phyloP scores from a whole-genome alignment of 2,797 vertebrate genomes.

The Nyctalus aviator region DNA sequence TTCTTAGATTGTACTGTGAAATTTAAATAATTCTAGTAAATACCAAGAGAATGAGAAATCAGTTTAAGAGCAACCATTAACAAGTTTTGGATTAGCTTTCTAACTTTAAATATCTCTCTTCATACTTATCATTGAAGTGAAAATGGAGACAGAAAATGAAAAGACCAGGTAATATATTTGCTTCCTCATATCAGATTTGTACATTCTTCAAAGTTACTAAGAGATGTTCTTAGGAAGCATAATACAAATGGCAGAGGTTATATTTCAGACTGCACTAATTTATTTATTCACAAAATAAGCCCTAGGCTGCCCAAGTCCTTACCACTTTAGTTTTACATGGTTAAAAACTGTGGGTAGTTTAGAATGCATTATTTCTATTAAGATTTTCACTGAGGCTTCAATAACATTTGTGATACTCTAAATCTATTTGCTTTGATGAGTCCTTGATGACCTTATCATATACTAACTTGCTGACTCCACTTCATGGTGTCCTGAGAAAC shows the following conservation, averaged over 20 bases:
- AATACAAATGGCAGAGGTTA: constrained; percentile 28
- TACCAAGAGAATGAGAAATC: constrained; percentile 55
- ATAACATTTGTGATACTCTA: background rate
- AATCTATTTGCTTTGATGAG: background rate
- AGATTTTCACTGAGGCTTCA: background rate
- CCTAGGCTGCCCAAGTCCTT: background rate
- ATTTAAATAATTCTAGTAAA: constrained; percentile 70
- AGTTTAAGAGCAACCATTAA: constrained; percentile 65
- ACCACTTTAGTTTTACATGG: background rate
- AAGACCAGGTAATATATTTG: constrained; percentile 30
- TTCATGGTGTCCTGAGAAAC: background rate
- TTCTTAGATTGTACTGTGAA: constrained; percentile 45
- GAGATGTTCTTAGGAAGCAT: background rate
- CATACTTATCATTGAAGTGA: constrained; percentile 21
- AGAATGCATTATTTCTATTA: background rate
- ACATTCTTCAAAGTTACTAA: background rate
- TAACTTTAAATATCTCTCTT: constrained; percentile 55
- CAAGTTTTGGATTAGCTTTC: constrained; percentile 53
- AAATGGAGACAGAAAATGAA: constrained; percentile 41
- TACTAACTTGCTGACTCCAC: background rate
- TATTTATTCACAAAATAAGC: constrained; percentile 19
- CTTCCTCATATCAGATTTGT: constrained; percentile 13
- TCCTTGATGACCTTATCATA: background rate
- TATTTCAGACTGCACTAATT: constrained; percentile 45
- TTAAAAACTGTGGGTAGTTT: background rate